Base-by-base conservation (phyloP, 2,113 vertebrate genomes). In the Psephotus haematonotus region DNA sequence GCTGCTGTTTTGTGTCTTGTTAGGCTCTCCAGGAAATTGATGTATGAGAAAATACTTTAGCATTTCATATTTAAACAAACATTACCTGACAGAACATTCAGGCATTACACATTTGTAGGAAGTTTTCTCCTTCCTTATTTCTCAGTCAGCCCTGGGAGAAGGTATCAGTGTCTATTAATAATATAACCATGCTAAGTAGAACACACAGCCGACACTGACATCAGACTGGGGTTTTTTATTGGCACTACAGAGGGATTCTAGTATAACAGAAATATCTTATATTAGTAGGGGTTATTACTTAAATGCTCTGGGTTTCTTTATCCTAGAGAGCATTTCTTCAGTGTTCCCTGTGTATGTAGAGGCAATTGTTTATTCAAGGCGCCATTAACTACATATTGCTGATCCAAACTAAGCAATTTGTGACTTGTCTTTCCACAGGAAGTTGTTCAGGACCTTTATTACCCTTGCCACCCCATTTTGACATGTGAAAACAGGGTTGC, bases 1-100 rank as follows among this genome's bases (percentile, higher is more conserved):
- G 28, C 53, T 86, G 23, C 27, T 49, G 10, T 67, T 88, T 82
- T 50, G 12, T 75, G 33, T 59, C 33, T 88, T 74, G 10, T 84
- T 79, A 60, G 23, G 10, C 4, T 81, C 13, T 49, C 25, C 59
- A 35, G 29, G 33, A 93, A 91, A 67, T 2, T 60, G 25, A 46
- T 44, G 12, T 75, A 50, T 53, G 39, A 86, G 47, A 86, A 84
- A 71, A 79, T 85, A 82, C 17, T 84, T 63, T 2, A 63, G 9
- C 25, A 63, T 71, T 81, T 91, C 78, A 50, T 39, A 60, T 92
- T 83, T 87, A 86, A 44, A 47, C 37, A 82, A 94, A 82, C 3
- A 53, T 39, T 57, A 44, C 7, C 25, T 67, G 49, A 74, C 41
- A 53, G 44, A 85, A 72, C 4, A 13, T 87, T 87, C 4, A 3